Conservation (phyloP, 2,113 vertebrate species). For the Columbina picui region DNA sequence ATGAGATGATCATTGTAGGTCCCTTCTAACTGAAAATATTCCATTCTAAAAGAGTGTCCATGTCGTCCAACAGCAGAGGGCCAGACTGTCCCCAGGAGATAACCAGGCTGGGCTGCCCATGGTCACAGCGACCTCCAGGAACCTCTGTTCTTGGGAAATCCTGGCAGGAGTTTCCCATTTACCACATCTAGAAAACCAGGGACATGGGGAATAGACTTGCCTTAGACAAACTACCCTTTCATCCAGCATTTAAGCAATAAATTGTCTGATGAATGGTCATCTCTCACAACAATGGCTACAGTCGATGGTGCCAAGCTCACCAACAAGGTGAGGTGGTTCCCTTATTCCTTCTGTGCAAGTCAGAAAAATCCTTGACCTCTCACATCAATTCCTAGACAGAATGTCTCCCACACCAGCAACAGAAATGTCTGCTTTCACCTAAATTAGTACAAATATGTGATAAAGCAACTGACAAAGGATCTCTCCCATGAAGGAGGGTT, state of each 20-base stretch:
- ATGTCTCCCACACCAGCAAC: not conserved
- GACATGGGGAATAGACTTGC: fast-evolving
- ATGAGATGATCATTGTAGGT: not conserved
- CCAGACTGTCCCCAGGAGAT: not conserved
- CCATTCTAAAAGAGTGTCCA: not conserved
- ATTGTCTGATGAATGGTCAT: not conserved
- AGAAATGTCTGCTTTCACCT: not conserved
- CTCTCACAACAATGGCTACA: not conserved
- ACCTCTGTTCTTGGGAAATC: not conserved
- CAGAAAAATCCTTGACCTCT: not conserved
- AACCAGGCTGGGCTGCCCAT: not conserved
- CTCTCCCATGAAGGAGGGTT: not conserved
- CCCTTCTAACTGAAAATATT: not conserved
- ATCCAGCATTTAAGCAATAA: not conserved
- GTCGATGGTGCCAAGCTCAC: fast-evolving
- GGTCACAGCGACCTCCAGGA: not conserved
- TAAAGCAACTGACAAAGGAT: not conserved
- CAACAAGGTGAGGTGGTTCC: not conserved
- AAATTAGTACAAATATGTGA: fast-evolving
- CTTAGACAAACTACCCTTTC: not conserved
- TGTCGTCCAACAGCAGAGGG: fast-evolving
- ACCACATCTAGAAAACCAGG: not conserved
- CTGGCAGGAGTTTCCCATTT: not conserved
- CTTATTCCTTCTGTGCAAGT: not conserved
- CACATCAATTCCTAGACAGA: fast-evolving